Evolutionary conservation across 2,888 invertebrate genomes (phyloP).

Genomic region (Temnothorax ravouxi): DNA sequence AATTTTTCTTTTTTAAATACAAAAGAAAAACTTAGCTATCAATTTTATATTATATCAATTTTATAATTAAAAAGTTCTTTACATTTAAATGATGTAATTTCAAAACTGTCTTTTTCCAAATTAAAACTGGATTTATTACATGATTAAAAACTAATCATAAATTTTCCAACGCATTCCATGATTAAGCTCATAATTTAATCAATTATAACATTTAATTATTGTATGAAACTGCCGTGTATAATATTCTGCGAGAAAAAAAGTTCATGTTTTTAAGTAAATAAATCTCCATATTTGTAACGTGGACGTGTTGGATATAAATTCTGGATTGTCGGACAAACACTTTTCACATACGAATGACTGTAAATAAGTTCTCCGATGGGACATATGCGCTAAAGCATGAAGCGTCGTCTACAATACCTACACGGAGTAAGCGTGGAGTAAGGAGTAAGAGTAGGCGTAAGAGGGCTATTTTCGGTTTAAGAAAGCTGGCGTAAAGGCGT

Average conservation of each 20-base stretch:
- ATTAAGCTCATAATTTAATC: neutral
- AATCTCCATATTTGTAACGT: conserved; percentile 6
- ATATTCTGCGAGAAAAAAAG: neutral
- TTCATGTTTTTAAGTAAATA: conserved; percentile 25
- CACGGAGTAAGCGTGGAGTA: no score
- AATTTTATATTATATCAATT: neutral
- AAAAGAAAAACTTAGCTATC: neutral
- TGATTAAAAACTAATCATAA: neutral
- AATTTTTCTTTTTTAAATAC: neutral
- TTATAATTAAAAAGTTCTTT: neutral
- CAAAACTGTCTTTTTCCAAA: neutral
- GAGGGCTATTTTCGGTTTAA: no score
- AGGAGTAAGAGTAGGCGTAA: no score
- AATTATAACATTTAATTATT: neutral
- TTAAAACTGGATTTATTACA: neutral
- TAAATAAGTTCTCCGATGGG: neutral
- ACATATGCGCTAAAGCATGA: neutral
- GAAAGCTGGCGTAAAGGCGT: no score
- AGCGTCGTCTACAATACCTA: no score
- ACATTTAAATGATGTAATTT: neutral
- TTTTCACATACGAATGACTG: conserved; percentile 2
- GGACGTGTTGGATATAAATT: neutral
- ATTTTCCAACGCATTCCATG: neutral
- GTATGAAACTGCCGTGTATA: neutral
- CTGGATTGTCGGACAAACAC: conserved; percentile 18